These are phyloP conservation scores for Mohoua ochrocephala DNA, from an alignment of 2,113 vertebrate genomes.

Conservation along the genomic window DNA sequence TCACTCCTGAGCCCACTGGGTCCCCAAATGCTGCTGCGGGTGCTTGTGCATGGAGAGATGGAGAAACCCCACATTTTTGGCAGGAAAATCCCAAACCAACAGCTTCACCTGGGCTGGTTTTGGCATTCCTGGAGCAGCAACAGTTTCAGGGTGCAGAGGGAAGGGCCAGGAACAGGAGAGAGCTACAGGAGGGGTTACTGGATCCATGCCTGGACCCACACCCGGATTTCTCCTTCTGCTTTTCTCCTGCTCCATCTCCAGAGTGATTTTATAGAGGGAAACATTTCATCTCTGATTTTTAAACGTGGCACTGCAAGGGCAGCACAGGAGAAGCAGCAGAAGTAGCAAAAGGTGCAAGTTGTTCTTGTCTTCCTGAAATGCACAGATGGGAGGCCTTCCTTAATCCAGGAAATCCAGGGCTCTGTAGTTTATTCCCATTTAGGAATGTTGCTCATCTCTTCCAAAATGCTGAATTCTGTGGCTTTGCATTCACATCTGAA, in stretches of 20 bases:
- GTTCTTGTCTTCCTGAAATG: not conserved
- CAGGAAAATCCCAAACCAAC: not conserved
- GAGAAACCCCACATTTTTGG: not conserved
- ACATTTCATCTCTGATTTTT: not conserved
- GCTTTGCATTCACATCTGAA: not conserved
- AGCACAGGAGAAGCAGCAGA: not conserved
- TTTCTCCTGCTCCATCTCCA: fast-evolving
- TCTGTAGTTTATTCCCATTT: not conserved
- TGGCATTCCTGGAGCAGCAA: fast-evolving
- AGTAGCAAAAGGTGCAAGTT: not conserved
- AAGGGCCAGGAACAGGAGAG: not conserved
- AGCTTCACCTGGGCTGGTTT: not conserved
- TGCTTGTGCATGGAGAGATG: not conserved
- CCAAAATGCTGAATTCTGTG: not conserved
- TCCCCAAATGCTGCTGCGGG: fast-evolving
- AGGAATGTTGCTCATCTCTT: not conserved
- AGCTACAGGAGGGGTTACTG: fast-evolving
- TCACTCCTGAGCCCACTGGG: not conserved
- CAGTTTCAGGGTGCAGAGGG: not conserved
- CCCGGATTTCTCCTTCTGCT: not conserved
- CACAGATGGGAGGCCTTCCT: not conserved
- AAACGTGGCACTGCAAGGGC: not conserved
- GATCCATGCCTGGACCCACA: not conserved
- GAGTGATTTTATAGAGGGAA: not conserved
- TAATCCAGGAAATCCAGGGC: not conserved